A percentile compares a stretch with the other conserved stretches of the same genome.
Evolutionary conservation across 2,888 invertebrate species (phyloP).

Genomic region (Melieria crassipennis): DNA sequence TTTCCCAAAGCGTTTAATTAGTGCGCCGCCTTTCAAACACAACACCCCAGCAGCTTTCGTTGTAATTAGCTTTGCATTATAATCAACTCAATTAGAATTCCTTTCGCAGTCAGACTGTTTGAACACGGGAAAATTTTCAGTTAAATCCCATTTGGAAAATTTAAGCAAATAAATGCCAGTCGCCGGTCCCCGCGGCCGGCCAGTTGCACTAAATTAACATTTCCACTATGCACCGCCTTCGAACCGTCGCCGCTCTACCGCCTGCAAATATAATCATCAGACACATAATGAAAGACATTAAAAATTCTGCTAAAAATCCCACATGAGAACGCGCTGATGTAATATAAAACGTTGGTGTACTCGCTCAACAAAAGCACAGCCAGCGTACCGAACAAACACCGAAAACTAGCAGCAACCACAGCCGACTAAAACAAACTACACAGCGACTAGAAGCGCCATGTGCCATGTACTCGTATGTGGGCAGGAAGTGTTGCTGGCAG

Average conservation of each 20-base stretch:
- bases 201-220: neutral
- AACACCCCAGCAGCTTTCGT: no score
- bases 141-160: no score
- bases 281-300: neutral
- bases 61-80: no score
- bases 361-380: neutral
- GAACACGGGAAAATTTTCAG: no score
- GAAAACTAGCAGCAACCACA: neutral
- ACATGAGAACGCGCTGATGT: neutral
- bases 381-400: neutral
- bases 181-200: neutral
- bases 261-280: constrained; percentile 6
- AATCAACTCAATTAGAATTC: no score
- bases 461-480: no score
- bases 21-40: no score
- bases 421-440: neutral
- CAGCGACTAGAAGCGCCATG: neutral
- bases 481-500: no score
- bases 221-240: neutral
- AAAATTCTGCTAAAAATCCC: neutral
- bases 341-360: neutral
- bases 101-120: no score
- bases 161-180: neutral
- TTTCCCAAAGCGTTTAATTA: no score
- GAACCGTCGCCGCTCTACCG: neutral